Evolutionary conservation across 2,113 vertebrate species (phyloP), one percentile per base, ranked within the genome.

Genomic region (Oryctolagus cuniculus): DNA sequence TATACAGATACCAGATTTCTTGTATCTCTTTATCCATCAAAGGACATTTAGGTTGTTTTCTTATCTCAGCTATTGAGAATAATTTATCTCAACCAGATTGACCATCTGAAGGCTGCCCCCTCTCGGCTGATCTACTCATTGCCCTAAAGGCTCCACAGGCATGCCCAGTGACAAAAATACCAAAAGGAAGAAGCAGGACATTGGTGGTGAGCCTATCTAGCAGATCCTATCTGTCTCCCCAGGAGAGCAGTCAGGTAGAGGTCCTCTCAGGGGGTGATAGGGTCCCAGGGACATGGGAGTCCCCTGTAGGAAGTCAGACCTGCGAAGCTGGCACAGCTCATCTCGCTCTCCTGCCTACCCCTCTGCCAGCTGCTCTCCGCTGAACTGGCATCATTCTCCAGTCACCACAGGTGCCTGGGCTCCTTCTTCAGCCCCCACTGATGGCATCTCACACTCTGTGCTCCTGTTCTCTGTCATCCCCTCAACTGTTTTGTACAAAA

Each of bases 391-490:
- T 53, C 27, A 6, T 9, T 22, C 61, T 67, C 38, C 10, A 8
- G 1, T 4, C 31, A 15, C 27, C 79, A 22, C 0, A 4, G 24
- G 53, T 9, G 1, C 27, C 15, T 55, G 9, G n/a, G 38, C 12
- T 79, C n/a, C 49, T 64, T 67, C 22, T n/a, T 58, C 16, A 5
- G 1, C 0, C 3, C 67, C 22, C 36, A 6, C n/a, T 24, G 34
- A 74, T 3, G 10, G 51, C 49, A 36, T 51, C 77, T 64, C 3
- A 0, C 15, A 5, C 34, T 44, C 36, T 9, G 0, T n/a, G 69
- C 15, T 22, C 29, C 25, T 0, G 0, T 10, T 6, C 29, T 22
- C 17, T 4, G 1, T 17, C 66, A 44, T 51, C 27, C 27, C 27
- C 31, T n/a, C 67, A 58, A 34, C 66, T 1, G 1, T 15, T 63